Percentiles rank a stretch among this genome's conserved stretches.
These are phyloP conservation scores for Acrobasis repandana DNA, from an alignment of 2,888 invertebrate genomes.

Conservation along the genomic window DNA sequence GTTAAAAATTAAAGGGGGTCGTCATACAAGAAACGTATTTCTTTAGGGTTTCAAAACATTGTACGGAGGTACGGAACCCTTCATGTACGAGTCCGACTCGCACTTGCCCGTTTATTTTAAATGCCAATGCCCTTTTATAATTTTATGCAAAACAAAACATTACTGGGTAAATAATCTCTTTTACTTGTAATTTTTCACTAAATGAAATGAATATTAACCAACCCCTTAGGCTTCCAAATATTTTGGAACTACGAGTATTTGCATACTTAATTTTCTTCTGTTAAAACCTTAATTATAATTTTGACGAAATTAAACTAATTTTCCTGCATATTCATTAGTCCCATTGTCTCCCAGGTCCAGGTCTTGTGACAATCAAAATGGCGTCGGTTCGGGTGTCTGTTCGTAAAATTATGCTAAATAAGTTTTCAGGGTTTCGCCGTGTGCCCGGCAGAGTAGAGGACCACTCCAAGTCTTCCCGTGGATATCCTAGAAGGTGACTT, in stretches of 20 bases:
- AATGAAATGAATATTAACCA: slow-evolving; percentile 22
- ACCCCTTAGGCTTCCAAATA: neutral
- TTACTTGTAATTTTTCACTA: neutral
- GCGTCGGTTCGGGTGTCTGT: neutral
- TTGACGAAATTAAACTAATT: slow-evolving; percentile 23
- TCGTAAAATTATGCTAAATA: neutral
- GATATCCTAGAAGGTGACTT: too few species aligned
- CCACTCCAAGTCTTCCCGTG: too few species aligned
- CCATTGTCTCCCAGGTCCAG: slow-evolving; percentile 7
- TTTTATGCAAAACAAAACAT: neutral
- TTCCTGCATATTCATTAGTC: slow-evolving; percentile 17
- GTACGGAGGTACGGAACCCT: too few species aligned
- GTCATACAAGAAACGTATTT: too few species aligned
- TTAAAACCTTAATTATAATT: slow-evolving; percentile 24
- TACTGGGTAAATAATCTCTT: neutral
- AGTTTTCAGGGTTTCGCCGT: too few species aligned
- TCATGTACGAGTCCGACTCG: too few species aligned
- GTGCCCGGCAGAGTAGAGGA: too few species aligned
- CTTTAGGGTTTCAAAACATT: too few species aligned
- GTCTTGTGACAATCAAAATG: neutral
- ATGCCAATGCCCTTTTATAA: neutral
- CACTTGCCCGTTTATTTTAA: neutral
- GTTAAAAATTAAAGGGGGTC: too few species aligned
- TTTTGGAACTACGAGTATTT: slow-evolving; percentile 24
- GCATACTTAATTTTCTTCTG: slow-evolving; percentile 23